A percentile compares a stretch with the other conserved stretches of the same genome.
These are phyloP conservation scores for Prunella strophiata DNA, from an alignment of 2,797 vertebrate species.

Conservation along the genomic window DNA sequence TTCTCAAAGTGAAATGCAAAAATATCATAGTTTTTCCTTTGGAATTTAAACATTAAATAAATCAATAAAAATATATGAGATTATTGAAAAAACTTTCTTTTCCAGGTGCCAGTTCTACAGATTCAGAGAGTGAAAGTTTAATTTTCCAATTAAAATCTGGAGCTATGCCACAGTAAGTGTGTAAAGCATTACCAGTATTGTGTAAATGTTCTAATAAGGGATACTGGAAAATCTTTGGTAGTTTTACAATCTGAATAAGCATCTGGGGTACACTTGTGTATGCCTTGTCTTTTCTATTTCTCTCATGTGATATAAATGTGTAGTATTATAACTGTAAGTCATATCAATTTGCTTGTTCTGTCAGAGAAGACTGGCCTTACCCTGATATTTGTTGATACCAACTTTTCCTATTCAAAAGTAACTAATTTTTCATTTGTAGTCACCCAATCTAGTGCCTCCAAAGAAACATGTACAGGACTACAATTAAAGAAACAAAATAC, in stretches of 20 bases:
- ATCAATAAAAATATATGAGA: not conserved
- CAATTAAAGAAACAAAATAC: not conserved
- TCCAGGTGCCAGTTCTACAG: constrained; percentile 92
- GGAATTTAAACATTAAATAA: not conserved
- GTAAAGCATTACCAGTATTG: not conserved
- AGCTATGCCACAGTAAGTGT: constrained; percentile 95
- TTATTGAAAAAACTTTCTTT: constrained; percentile 20
- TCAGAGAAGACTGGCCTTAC: not conserved
- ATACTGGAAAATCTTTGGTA: not conserved
- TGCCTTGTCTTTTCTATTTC: not conserved
- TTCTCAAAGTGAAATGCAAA: not conserved
- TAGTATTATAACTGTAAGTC: not conserved
- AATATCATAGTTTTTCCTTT: not conserved
- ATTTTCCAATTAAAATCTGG: constrained; percentile 84
- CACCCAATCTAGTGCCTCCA: not conserved
- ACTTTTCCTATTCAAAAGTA: not conserved
- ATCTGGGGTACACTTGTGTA: not conserved
- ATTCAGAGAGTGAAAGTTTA: constrained; percentile 90
- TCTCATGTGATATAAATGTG: not conserved
- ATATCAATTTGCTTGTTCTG: not conserved
- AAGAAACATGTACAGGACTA: not conserved
- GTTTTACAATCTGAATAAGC: not conserved
- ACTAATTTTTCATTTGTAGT: not conserved
- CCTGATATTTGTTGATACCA: not conserved
- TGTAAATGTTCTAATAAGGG: not conserved